Conservation (phyloP, 2,888 invertebrate genomes). For the Mylabris sibirica region DNA sequence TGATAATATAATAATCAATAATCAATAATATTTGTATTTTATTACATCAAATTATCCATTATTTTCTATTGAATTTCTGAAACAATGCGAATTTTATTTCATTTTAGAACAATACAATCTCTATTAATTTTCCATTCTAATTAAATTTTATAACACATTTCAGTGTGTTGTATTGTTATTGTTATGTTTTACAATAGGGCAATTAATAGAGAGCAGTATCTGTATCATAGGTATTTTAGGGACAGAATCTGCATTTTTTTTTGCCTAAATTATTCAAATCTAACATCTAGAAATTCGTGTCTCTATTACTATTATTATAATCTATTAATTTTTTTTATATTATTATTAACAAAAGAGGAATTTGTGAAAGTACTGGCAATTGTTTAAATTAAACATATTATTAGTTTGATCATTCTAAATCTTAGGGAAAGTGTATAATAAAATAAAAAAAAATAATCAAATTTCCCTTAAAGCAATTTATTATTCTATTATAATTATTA, state of each 20-base stretch:
- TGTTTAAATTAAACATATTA: slow-evolving; percentile 32
- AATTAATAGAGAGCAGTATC: slow-evolving; percentile 13
- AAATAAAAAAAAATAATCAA: slow-evolving; percentile 13
- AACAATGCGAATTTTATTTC: not conserved
- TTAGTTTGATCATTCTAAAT: slow-evolving; percentile 30
- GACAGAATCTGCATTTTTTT: slow-evolving; percentile 14
- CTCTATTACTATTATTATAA: slow-evolving; percentile 23
- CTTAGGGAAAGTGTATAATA: slow-evolving; percentile 32
- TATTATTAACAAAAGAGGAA: not conserved
- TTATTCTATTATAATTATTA: not conserved
- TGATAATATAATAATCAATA: not conserved
- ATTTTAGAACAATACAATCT: not conserved
- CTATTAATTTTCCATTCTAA: not conserved
- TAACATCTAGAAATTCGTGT: slow-evolving; percentile 7
- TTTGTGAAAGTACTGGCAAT: slow-evolving; percentile 34
- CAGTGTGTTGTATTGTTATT: slow-evolving; percentile 9
- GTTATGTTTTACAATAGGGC: not conserved
- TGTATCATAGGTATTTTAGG: slow-evolving; percentile 6
- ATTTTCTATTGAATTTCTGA: not conserved
- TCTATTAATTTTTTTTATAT: slow-evolving; percentile 22
- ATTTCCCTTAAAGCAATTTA: slow-evolving; percentile 17
- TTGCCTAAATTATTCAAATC: not conserved
- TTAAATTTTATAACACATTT: slow-evolving; percentile 7
- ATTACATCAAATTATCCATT: not conserved
- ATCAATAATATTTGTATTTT: not conserved